Conservation (phyloP, 2,888 invertebrate genomes). For the Drosophila anomalipes region DNA sequence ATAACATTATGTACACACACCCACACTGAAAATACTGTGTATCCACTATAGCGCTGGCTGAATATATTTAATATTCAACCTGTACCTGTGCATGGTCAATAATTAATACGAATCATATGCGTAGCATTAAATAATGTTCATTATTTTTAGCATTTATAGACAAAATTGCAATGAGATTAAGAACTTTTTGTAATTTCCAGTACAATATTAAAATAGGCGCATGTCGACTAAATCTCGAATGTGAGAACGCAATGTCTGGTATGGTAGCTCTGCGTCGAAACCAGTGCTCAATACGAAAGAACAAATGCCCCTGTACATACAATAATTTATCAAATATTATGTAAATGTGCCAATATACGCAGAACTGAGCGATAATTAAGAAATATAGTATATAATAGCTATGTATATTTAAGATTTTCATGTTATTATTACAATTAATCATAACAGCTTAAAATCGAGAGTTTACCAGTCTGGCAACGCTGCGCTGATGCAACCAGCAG, state of each 20-base stretch:
- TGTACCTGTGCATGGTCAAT: not conserved
- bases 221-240: slow-evolving; percentile 10
- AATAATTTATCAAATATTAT: not conserved
- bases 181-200: not conserved
- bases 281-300: slow-evolving; percentile 20
- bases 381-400: not conserved
- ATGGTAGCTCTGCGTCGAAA: slow-evolving; percentile 16
- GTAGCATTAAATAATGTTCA: not conserved
- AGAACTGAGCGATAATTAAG: not conserved
- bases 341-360: not conserved
- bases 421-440: not conserved
- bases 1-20: slow-evolving; percentile 59
- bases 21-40: slow-evolving; percentile 57
- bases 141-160: not conserved
- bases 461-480: slow-evolving; percentile 47
- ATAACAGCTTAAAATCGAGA: not conserved
- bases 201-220: not conserved
- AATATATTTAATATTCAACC: slow-evolving; percentile 6
- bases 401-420: not conserved
- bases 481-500: slow-evolving; percentile 57
- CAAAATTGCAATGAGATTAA: not conserved
- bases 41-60: slow-evolving; percentile 7
- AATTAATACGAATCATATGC: not conserved
- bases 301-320: not conserved
- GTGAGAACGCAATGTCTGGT: slow-evolving; percentile 7